A percentile compares a stretch with the other conserved stretches of the same genome.
These are phyloP conservation scores for Ornithoptera priamus DNA, from an alignment of 2,888 invertebrate genomes.

Conservation along the genomic window DNA sequence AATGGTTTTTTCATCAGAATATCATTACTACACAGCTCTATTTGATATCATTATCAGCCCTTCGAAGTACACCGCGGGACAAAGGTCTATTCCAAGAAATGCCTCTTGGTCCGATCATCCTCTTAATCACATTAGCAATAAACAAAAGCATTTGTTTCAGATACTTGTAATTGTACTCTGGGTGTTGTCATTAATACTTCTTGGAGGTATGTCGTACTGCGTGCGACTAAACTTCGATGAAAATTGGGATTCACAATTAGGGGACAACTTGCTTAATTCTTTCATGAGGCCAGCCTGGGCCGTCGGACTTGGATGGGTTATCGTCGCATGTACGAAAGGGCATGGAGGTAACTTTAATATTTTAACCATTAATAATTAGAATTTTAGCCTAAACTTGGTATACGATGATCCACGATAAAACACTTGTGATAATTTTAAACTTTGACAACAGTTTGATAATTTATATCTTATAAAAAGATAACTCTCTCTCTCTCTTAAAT, in stretches of 20 bases:
- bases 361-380: background rate
- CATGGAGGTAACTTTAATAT: conserved; percentile 55
- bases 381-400: background rate
- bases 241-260: conserved; percentile 50
- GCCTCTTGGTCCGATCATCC: too few relatives aligned
- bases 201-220: conserved; percentile 37
- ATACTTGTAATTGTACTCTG: conserved; percentile 3
- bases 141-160: conserved; percentile 4
- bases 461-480: too few relatives aligned
- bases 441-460: too few relatives aligned
- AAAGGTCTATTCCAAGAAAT: too few relatives aligned
- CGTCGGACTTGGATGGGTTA: conserved; percentile 64
- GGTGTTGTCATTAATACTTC: conserved; percentile 13
- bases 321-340: conserved; percentile 68
- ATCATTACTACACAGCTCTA: too few relatives aligned
- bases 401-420: too few relatives aligned
- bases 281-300: conserved; percentile 67
- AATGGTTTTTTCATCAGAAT: too few relatives aligned
- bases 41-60: too few relatives aligned
- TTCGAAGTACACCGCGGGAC: too few relatives aligned
- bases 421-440: too few relatives aligned
- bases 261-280: conserved; percentile 53
- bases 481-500: too few relatives aligned
- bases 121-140: too few relatives aligned
- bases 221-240: conserved; percentile 45